A percentile compares a stretch with the other conserved stretches of the same genome.
Evolutionary conservation across 2,888 invertebrate species (phyloP).

Genomic region (Drosophila algonquin): DNA sequence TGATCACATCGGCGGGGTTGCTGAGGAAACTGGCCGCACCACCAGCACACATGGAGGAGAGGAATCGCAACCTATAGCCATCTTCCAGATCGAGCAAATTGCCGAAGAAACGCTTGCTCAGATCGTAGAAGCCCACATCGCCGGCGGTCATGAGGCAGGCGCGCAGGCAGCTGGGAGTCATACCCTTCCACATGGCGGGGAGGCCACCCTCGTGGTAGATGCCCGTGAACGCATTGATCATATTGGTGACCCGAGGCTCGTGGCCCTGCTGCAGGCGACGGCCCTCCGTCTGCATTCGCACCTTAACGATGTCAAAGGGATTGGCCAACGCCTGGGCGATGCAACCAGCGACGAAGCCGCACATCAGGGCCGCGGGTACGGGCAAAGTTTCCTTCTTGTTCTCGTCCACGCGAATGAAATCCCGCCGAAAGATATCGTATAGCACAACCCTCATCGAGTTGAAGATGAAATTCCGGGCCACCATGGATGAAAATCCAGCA

Average conservation of each 20-base stretch:
- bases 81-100: constrained; percentile 35
- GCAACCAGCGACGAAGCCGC: constrained; percentile 51
- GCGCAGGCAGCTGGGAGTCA: constrained; percentile 53
- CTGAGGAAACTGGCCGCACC: constrained; percentile 53
- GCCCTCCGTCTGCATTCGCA: constrained; percentile 59
- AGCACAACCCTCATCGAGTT: constrained; percentile 58
- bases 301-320: constrained; percentile 60
- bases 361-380: constrained; percentile 40
- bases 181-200: constrained; percentile 46
- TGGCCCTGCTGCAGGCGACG: constrained; percentile 35
- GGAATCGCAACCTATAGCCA: constrained; percentile 39
- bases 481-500: constrained; percentile 57
- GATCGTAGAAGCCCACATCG: constrained; percentile 59
- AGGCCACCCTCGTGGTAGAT: constrained; percentile 37
- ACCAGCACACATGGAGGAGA: constrained; percentile 55
- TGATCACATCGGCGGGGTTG: constrained; percentile 61
- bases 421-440: constrained; percentile 56
- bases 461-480: constrained; percentile 56
- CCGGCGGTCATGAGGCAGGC: constrained; percentile 61
- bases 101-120: constrained; percentile 55
- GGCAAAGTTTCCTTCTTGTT: constrained; percentile 16
- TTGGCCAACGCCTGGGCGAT: constrained; percentile 56
- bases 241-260: constrained; percentile 25
- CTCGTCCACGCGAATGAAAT: constrained; percentile 20
- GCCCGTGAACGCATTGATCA: constrained; percentile 7